A percentile compares a stretch with the other conserved stretches of the same genome.
phyloP scores from a whole-genome alignment of 2,888 invertebrate species.

The Apodemia zela region DNA sequence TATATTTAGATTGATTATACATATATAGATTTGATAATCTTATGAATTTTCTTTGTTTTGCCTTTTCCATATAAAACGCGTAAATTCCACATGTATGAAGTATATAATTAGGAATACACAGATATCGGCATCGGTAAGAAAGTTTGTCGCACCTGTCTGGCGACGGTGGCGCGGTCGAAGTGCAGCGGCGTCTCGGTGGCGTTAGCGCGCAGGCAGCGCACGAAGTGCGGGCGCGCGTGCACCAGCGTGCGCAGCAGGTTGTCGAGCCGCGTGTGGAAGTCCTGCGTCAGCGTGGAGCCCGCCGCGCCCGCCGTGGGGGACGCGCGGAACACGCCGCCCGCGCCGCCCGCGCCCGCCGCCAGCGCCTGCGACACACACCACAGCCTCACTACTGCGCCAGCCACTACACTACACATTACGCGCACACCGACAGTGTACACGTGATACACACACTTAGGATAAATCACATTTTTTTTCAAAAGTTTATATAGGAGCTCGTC shows the following conservation, averaged over 20 bases:
- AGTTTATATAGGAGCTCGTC: no score
- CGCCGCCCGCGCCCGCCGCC: conserved; percentile 81
- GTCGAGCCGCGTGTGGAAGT: conserved; percentile 96
- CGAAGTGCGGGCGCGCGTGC: conserved; percentile 96
- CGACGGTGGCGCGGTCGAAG: conserved; percentile 91
- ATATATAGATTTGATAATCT: no score
- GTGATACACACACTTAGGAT: no score
- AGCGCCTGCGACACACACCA: conserved; percentile 66
- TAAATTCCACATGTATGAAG: conserved; percentile 51
- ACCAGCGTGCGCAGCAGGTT: conserved; percentile 94
- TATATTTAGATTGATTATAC: no score
- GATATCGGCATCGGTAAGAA: conserved; percentile 31
- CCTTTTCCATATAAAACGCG: neutral
- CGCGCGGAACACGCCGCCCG: conserved; percentile 83
- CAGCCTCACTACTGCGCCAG: no score
- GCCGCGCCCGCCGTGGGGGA: conserved; percentile 82
- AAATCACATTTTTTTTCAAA: no score
- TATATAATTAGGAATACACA: no score
- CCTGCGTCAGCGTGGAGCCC: conserved; percentile 94
- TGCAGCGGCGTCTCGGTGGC: conserved; percentile 88
- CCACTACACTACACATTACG: no score
- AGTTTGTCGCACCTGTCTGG: conserved; percentile 82
- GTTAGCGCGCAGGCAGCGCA: conserved; percentile 95
- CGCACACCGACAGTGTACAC: no score
- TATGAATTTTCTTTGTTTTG: no score